Conservation (phyloP, 2,888 invertebrate genomes). For the Eristalis arbustorum region DNA sequence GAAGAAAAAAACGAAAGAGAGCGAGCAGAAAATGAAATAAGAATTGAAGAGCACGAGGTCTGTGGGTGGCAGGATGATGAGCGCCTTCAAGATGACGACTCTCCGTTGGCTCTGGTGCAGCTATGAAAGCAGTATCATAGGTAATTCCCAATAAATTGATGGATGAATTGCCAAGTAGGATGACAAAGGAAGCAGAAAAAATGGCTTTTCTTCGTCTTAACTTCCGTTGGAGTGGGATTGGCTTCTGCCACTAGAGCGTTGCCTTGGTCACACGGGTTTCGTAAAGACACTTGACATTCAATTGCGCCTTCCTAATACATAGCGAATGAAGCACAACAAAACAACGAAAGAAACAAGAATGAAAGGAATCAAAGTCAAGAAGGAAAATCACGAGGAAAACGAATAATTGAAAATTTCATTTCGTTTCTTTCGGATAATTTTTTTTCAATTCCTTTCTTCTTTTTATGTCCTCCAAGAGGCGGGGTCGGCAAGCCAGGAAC, state of each 20-base stretch:
- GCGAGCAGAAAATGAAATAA: neutral
- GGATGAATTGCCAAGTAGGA: conserved; percentile 33
- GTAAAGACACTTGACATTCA: conserved; percentile 58
- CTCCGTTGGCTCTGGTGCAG: conserved; percentile 3
- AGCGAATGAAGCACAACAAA: conserved; percentile 28
- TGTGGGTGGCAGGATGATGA: conserved; percentile 51
- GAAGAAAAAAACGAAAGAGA: neutral
- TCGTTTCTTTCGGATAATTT: conserved; percentile 18
- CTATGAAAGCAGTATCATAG: conserved; percentile 27
- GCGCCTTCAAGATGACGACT: conserved; percentile 31
- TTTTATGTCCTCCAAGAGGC: conserved; percentile 8
- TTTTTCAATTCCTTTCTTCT: neutral
- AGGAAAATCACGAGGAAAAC: conserved; percentile 41
- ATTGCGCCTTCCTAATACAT: conserved; percentile 48
- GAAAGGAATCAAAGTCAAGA: conserved; percentile 2
- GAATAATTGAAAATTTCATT: conserved; percentile 67
- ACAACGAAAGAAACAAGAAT: conserved; percentile 5
- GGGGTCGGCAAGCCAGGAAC: conserved; percentile 13
- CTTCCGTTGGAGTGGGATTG: conserved; percentile 7
- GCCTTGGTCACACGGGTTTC: conserved; percentile 48
- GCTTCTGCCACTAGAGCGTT: conserved; percentile 9
- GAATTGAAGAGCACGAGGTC: conserved; percentile 21
- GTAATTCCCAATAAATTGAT: conserved; percentile 63
- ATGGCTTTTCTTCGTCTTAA: conserved; percentile 1
- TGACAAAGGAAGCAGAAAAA: neutral